Evolutionary conservation across 2,797 vertebrate species (phyloP), one percentile per base, ranked within the genome.

Genomic region (Gymnopithys bicolor): DNA sequence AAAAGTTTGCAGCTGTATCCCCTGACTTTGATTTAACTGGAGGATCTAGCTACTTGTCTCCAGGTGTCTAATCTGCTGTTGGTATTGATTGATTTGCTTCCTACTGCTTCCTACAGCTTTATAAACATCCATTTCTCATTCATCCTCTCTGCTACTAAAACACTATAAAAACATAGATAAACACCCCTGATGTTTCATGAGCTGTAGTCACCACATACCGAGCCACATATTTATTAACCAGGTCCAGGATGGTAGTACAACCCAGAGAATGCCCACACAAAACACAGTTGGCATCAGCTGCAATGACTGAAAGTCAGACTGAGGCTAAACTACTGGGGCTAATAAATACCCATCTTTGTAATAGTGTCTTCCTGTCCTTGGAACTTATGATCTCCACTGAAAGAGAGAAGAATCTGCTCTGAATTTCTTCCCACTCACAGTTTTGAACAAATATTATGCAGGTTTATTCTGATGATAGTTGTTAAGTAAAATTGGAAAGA

Each of bases 91-190:
- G 51, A 90, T 82, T 85, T 92, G 32, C 53, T 66, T 94, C 7
- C 68, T 56, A 25, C n/a, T 59, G 13, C 69, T 84, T 90, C 59
- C 59, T 68, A 48, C 23, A 55, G 46, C 75, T 93, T 66, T 55
- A 76, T 89, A 84, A 86, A 78, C 24, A 69, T 32, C 67, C 18
- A 48, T 73, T 92, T 84, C 84, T 89, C 58, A 52, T 58, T 51
- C 51, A 73, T 9, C 3, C 14, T 90, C 19, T 77, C 53, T 78
- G 64, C 41, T 81, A 46, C 63, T 66, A 62, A 81, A 39, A 51
- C 75, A 60, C 69, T 66, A 7, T 55, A 37, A 68, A 53, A 90
- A 13, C 28, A 22, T 14, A 24, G 52, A 55, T 53, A 73, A n/a
- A 45, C n/a, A 83, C 35, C 12, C 27, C 62, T 70, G 35, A 27